A percentile compares a stretch with the other conserved stretches of the same genome.
Evolutionary conservation across 2,888 invertebrate genomes (phyloP).

Genomic region (Acholoe squamosa): DNA sequence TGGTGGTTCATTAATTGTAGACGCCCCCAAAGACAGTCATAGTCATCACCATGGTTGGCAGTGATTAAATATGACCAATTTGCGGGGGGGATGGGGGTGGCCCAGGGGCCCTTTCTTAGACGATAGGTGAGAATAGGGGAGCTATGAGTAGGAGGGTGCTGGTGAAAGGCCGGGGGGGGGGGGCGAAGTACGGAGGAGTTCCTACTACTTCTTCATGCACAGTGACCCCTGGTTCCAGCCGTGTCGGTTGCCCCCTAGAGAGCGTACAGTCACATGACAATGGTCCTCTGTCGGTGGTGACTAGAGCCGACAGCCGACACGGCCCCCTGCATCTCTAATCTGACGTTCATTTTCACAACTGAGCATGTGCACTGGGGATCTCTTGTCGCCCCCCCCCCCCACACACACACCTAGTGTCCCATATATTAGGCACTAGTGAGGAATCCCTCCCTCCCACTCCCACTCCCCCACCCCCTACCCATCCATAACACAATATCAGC

Average conservation of each 20-base stretch:
- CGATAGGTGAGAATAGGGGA: neutral
- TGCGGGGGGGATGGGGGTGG: neutral
- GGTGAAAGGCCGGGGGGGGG: too few relatives aligned
- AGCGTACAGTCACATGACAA: neutral
- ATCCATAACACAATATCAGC: neutral
- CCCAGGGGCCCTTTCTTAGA: neutral
- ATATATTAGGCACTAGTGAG: neutral
- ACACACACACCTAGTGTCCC: neutral
- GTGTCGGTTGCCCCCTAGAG: too few relatives aligned
- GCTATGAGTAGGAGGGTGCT: too few relatives aligned
- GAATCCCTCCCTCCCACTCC: neutral
- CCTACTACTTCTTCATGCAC: too few relatives aligned
- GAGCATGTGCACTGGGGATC: neutral
- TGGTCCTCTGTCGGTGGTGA: neutral
- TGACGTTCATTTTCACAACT: neutral
- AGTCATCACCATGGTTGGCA: neutral
- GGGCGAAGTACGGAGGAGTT: too few relatives aligned
- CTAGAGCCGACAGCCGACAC: neutral
- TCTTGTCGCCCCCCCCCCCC: neutral
- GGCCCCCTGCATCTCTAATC: constrained; percentile 16
- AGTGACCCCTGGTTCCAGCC: too few relatives aligned
- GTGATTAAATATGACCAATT: constrained; percentile 34
- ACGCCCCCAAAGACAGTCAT: neutral
- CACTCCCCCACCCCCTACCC: neutral
- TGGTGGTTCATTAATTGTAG: neutral